These are phyloP conservation scores for Agrochola lychnidis DNA, from an alignment of 2,888 invertebrate species.

Conservation along the genomic window DNA sequence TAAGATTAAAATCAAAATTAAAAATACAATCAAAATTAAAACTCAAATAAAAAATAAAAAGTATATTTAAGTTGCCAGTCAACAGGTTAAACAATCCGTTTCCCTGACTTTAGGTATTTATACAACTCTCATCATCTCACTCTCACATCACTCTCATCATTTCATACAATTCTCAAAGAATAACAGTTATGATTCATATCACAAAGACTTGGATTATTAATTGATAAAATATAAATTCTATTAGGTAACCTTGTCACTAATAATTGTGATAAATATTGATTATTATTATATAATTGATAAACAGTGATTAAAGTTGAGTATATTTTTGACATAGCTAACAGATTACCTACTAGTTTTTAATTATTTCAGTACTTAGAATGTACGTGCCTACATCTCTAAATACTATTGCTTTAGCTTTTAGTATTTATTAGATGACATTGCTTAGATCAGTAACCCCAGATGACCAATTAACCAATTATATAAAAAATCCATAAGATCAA, in stretches of 20 bases:
- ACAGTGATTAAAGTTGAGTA: not conserved
- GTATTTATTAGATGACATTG: not conserved
- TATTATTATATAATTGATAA: not conserved
- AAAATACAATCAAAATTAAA: too few species aligned
- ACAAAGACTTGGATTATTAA: not conserved
- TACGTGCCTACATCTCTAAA: not conserved
- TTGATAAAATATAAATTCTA: slow-evolving; percentile 9
- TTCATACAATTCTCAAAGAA: not conserved
- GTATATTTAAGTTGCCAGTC: too few species aligned
- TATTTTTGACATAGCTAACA: not conserved
- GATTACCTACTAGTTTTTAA: not conserved
- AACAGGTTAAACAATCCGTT: too few species aligned
- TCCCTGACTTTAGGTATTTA: too few species aligned
- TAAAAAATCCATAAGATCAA: not conserved
- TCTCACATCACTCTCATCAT: not conserved
- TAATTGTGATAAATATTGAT: slow-evolving; percentile 4
- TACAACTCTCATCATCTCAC: not conserved
- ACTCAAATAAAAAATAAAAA: too few species aligned
- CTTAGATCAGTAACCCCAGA: not conserved
- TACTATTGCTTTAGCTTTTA: not conserved
- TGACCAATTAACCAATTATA: not conserved
- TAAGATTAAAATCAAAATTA: too few species aligned
- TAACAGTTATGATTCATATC: too few species aligned
- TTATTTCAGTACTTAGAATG: not conserved
- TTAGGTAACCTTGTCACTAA: not conserved